phyloP scores from a whole-genome alignment of 2,888 invertebrate species.

The Tetragonula carbonaria region DNA sequence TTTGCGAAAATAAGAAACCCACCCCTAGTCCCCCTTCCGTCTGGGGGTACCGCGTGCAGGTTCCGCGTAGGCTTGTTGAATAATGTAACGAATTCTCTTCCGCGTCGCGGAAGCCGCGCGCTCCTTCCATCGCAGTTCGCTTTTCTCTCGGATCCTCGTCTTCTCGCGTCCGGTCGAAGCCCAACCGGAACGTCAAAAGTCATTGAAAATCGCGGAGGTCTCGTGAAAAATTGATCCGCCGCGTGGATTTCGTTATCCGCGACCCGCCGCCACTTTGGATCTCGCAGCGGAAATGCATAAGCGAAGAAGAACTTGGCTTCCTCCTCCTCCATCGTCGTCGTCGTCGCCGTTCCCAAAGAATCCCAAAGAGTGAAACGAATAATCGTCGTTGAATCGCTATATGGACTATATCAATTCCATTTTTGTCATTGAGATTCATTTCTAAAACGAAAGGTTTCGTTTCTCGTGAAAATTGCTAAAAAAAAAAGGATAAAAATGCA shows the following conservation, averaged over 20 bases:
- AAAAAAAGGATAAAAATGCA: too few species aligned
- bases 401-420: too few species aligned
- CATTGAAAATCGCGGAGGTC: slow-evolving; percentile 59
- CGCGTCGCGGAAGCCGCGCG: slow-evolving; percentile 20
- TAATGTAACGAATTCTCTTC: slow-evolving; percentile 61
- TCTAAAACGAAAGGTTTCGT: too few species aligned
- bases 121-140: slow-evolving; percentile 6
- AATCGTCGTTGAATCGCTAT: too few species aligned
- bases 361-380: slow-evolving; percentile 4
- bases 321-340: background rate
- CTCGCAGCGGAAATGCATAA: slow-evolving; percentile 56
- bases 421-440: too few species aligned
- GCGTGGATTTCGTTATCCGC: slow-evolving; percentile 62
- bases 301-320: slow-evolving; percentile 41
- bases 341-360: background rate
- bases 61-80: slow-evolving; percentile 51
- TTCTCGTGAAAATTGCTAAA: too few species aligned
- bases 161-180: slow-evolving; percentile 48
- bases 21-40: slow-evolving; percentile 17
- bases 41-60: slow-evolving; percentile 32
- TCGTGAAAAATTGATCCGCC: slow-evolving; percentile 68
- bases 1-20: slow-evolving; percentile 60
- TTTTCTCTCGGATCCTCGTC: slow-evolving; percentile 30
- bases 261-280: slow-evolving; percentile 17
- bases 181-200: slow-evolving; percentile 59